Evolutionary conservation across 2,797 vertebrate species (phyloP).

Genomic region (Tapera naevia): DNA sequence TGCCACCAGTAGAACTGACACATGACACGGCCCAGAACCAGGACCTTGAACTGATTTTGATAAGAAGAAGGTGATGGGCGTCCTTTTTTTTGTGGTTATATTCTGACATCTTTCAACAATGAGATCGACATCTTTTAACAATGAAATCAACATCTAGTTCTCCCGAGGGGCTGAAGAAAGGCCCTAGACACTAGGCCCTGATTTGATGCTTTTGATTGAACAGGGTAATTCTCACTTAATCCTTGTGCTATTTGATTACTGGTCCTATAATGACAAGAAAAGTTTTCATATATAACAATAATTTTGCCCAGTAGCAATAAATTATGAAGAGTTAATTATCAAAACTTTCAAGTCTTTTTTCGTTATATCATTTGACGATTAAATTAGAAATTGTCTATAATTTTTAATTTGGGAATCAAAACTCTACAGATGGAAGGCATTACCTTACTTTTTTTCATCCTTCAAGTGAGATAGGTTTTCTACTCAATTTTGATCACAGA

Average conservation of each 20-base stretch:
- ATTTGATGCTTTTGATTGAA: not conserved
- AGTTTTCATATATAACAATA: not conserved
- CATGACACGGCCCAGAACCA: not conserved
- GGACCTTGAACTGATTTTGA: not conserved
- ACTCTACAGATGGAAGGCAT: not conserved
- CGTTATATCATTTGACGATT: not conserved
- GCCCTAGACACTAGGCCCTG: not conserved
- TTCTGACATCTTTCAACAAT: not conserved
- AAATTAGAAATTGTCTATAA: not conserved
- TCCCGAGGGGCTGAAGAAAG: not conserved
- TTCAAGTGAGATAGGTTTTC: not conserved
- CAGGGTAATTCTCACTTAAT: not conserved
- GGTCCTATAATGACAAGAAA: not conserved
- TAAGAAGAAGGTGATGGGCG: not conserved
- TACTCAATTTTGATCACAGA: not conserved
- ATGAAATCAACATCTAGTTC: not conserved
- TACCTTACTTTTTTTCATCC: not conserved
- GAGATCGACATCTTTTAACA: not conserved
- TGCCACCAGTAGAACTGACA: not conserved
- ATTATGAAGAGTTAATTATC: not conserved
- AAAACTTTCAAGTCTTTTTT: not conserved
- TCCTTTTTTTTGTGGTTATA: not conserved
- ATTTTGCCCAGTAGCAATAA: not conserved
- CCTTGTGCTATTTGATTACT: not conserved
- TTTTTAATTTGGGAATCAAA: conserved; percentile 21